Evolutionary conservation across 2,888 invertebrate species (phyloP).

Genomic region (Blera fallax): DNA sequence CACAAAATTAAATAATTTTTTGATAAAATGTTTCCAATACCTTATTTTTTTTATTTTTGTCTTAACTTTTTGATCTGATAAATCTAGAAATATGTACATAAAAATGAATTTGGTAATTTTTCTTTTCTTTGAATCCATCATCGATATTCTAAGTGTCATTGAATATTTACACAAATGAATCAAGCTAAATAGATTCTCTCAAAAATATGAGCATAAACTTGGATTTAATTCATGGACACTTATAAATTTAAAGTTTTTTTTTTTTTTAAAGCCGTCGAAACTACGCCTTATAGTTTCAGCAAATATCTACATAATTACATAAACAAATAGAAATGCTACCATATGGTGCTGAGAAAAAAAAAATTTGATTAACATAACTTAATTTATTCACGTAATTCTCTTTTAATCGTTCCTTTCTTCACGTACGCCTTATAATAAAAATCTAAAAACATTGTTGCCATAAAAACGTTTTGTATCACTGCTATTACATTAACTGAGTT

Average conservation of each 20-base stretch:
- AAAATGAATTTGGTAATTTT: too few relatives aligned
- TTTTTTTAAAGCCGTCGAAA: background rate
- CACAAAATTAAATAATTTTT: too few relatives aligned
- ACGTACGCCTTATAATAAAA: conserved; percentile 76
- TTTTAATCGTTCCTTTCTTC: conserved; percentile 54
- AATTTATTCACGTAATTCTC: conserved; percentile 20
- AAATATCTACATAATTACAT: background rate
- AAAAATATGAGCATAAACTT: background rate
- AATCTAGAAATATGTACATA: too few relatives aligned
- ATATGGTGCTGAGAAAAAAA: background rate
- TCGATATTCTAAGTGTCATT: too few relatives aligned
- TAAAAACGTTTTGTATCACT: conserved; percentile 74
- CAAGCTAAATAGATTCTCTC: too few relatives aligned
- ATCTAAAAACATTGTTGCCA: conserved; percentile 75
- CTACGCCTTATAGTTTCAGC: background rate
- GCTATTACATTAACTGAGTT: conserved; percentile 14
- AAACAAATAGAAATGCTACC: background rate
- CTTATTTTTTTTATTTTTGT: too few relatives aligned
- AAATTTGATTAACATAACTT: background rate
- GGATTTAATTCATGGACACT: background rate
- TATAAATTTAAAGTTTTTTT: background rate
- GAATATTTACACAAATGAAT: too few relatives aligned
- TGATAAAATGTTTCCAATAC: too few relatives aligned
- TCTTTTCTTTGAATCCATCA: too few relatives aligned
- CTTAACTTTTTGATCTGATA: too few relatives aligned